Percentiles rank a stretch among this genome's conserved stretches.
Conservation (phyloP, 2,888 invertebrate species). For the Acronicta leporina region DNA sequence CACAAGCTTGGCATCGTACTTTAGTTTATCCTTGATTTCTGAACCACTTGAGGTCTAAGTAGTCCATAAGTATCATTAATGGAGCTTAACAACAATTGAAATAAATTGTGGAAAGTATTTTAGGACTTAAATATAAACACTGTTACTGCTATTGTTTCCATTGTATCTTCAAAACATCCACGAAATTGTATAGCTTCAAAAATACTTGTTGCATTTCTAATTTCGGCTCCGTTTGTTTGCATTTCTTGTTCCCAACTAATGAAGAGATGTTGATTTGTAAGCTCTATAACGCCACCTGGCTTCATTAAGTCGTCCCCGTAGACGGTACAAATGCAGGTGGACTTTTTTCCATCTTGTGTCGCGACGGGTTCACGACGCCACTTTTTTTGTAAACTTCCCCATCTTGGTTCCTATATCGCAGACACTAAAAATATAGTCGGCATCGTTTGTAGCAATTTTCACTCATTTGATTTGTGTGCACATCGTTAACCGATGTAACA, state of each 20-base stretch:
- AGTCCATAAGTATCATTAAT: background rate
- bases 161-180: constrained; percentile 30
- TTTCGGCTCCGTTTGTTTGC: constrained; percentile 26
- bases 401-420: constrained; percentile 68
- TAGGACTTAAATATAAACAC: constrained; percentile 1
- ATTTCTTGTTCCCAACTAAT: constrained; percentile 35
- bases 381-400: constrained; percentile 83
- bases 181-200: constrained; percentile 21
- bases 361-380: constrained; percentile 71
- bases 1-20: constrained; percentile 43
- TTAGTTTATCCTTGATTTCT: constrained; percentile 18
- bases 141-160: constrained; percentile 19
- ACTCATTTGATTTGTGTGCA: constrained; percentile 70
- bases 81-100: background rate
- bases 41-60: constrained; percentile 4
- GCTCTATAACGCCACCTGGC: constrained; percentile 59
- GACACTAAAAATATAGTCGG: constrained; percentile 68
- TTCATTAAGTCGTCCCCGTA: constrained; percentile 53
- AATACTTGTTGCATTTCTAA: constrained; percentile 22
- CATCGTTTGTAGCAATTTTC: constrained; percentile 54
- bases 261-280: constrained; percentile 34
- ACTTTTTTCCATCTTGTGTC: constrained; percentile 66
- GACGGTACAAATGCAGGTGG: constrained; percentile 64
- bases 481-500: constrained; percentile 36
- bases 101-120: constrained; percentile 8